Conservation (phyloP, 2,888 invertebrate genomes). For the Allolobophora icterica region DNA sequence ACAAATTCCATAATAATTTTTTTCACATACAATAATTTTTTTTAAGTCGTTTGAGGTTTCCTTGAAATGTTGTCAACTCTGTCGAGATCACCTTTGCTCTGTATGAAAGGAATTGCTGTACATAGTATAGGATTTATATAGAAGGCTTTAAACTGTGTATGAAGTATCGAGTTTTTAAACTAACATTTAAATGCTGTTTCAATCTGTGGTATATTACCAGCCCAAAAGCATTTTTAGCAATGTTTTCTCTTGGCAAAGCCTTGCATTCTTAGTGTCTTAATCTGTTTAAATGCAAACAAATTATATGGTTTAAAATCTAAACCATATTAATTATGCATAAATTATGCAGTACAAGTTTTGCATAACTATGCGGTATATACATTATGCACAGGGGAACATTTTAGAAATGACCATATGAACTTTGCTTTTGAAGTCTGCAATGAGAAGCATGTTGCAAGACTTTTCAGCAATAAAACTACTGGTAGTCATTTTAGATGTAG, state of each 20-base stretch:
- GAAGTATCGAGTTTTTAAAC: background rate
- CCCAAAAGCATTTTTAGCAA: background rate
- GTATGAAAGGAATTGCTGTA: background rate
- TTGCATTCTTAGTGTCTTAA: constrained; percentile 5
- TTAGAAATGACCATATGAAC: background rate
- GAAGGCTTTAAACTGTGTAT: background rate
- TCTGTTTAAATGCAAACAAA: background rate
- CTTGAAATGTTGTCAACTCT: background rate
- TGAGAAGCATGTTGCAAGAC: background rate
- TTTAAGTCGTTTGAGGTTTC: background rate
- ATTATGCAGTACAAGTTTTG: constrained; percentile 17
- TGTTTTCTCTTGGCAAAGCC: background rate
- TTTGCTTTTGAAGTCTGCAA: background rate
- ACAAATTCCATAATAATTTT: background rate
- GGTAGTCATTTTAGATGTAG: constrained; percentile 17
- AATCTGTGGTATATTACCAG: background rate
- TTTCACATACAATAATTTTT: background rate
- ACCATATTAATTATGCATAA: background rate
- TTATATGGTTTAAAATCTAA: background rate
- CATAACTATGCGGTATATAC: background rate
- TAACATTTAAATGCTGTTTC: background rate
- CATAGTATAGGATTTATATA: background rate
- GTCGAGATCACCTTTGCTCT: background rate
- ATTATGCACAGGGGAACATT: background rate
- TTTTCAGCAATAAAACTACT: background rate